phyloP scores from a whole-genome alignment of 2,888 invertebrate genomes.

The Caenorhabditis imperialis region DNA sequence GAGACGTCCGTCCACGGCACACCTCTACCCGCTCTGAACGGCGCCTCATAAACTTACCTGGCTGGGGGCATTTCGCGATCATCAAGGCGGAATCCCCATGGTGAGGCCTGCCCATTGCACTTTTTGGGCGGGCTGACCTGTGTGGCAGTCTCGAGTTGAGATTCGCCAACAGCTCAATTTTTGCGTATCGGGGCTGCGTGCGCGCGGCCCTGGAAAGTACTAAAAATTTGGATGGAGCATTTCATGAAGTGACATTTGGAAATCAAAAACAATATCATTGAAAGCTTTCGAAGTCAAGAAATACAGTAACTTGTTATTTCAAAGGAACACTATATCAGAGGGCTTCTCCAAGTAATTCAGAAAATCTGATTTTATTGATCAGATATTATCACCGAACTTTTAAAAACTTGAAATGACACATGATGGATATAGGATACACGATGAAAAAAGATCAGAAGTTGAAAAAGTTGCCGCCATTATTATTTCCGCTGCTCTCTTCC shows the following conservation, averaged over 20 bases:
- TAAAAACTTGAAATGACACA: background rate
- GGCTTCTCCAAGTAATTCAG: too few relatives aligned
- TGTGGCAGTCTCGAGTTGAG: conserved; percentile 85
- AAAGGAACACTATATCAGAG: too few relatives aligned
- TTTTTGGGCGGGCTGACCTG: conserved; percentile 84
- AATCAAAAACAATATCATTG: too few relatives aligned
- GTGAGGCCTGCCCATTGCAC: conserved; percentile 86
- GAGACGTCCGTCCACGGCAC: too few relatives aligned
- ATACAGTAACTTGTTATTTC: too few relatives aligned
- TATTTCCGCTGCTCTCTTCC: conserved; percentile 5
- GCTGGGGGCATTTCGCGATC: conserved; percentile 85
- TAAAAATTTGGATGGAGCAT: too few relatives aligned
- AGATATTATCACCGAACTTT: background rate
- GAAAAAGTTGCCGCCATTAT: conserved; percentile 31
- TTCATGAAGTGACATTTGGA: too few relatives aligned
- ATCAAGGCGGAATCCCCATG: conserved; percentile 84
- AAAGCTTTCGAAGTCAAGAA: too few relatives aligned
- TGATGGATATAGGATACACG: conserved; percentile 10
- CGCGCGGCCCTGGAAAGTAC: background rate
- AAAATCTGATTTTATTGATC: too few relatives aligned
- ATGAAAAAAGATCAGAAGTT: conserved; percentile 15
- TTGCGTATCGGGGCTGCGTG: conserved; percentile 49
- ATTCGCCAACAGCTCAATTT: conserved; percentile 78
- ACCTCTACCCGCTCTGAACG: background rate
- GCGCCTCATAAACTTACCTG: conserved; percentile 82